Percentiles rank a stretch among this genome's conserved stretches.
phyloP scores from a whole-genome alignment of 2,113 vertebrate genomes.

The Halichoerus grypus region DNA sequence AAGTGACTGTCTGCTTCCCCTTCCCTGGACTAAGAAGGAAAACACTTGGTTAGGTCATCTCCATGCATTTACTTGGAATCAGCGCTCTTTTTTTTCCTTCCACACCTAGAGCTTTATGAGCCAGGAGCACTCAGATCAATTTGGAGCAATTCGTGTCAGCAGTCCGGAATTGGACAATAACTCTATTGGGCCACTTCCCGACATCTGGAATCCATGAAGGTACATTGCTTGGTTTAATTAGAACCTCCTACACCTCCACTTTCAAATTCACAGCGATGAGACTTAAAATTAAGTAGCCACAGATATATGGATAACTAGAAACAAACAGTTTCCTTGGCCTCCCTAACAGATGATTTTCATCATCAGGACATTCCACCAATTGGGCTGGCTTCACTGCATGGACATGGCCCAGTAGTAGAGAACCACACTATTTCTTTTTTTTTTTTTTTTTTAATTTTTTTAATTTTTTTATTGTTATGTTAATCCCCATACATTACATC shows the following conservation, averaged over 20 bases:
- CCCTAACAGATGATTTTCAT: neutral
- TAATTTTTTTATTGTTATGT: too few relatives aligned
- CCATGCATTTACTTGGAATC: conserved; percentile 26
- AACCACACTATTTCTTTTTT: neutral
- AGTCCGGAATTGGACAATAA: neutral
- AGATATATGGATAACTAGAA: neutral
- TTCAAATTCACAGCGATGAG: neutral
- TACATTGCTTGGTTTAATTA: conserved; percentile 31
- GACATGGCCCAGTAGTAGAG: neutral
- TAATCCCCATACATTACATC: too few relatives aligned
- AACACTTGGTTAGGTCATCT: neutral
- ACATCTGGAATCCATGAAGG: neutral
- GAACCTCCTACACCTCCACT: neutral
- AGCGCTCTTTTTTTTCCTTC: neutral
- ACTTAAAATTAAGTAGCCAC: conserved; percentile 10
- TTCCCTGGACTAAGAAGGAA: neutral
- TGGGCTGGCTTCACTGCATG: neutral
- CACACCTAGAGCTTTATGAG: neutral
- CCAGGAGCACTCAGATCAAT: neutral
- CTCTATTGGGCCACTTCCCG: neutral
- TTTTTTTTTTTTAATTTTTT: too few relatives aligned
- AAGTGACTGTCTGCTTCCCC: neutral
- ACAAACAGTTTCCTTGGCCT: neutral
- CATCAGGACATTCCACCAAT: neutral
- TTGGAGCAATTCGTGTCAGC: neutral